Percentiles rank a stretch among this genome's conserved stretches.
phyloP scores from a whole-genome alignment of 2,797 vertebrate genomes.

The Macroramphosus scolopax region DNA sequence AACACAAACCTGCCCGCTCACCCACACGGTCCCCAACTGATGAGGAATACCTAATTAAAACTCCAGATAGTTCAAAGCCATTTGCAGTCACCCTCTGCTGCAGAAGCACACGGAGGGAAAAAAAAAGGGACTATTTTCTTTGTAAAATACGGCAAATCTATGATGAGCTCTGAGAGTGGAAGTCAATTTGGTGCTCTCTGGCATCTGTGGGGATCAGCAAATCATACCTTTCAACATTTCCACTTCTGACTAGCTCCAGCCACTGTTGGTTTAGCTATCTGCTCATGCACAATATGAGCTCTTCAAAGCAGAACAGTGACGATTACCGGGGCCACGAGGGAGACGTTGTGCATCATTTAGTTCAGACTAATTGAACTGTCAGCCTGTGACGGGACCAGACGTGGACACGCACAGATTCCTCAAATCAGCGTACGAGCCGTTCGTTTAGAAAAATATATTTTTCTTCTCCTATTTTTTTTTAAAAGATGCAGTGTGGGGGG shows the following conservation, averaged over 20 bases:
- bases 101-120: constrained; percentile 7
- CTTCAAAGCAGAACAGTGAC: constrained; percentile 69
- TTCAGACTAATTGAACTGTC: constrained; percentile 74
- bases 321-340: constrained; percentile 64
- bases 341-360: constrained; percentile 67
- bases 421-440: constrained; percentile 37
- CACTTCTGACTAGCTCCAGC: constrained; percentile 39
- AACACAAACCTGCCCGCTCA: constrained; percentile 11
- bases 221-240: constrained; percentile 48
- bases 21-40: constrained; percentile 38
- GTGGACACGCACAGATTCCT: constrained; percentile 48
- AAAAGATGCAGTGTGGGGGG: constrained; percentile 19
- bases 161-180: constrained; percentile 58
- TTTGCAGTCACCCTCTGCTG: constrained; percentile 42
- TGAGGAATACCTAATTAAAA: constrained; percentile 68
- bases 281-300: constrained; percentile 63
- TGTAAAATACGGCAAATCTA: constrained; percentile 46
- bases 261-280: constrained; percentile 60
- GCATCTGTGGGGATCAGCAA: constrained; percentile 53
- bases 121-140: constrained; percentile 17
- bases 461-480: no score
- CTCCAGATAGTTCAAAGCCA: constrained; percentile 62
- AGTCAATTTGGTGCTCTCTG: constrained; percentile 42
- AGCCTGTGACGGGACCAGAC: constrained; percentile 61
- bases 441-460: constrained; percentile 32